Conservation (phyloP, 1,140 invertebrate species). For the Tetramorium alpestre region DNA sequence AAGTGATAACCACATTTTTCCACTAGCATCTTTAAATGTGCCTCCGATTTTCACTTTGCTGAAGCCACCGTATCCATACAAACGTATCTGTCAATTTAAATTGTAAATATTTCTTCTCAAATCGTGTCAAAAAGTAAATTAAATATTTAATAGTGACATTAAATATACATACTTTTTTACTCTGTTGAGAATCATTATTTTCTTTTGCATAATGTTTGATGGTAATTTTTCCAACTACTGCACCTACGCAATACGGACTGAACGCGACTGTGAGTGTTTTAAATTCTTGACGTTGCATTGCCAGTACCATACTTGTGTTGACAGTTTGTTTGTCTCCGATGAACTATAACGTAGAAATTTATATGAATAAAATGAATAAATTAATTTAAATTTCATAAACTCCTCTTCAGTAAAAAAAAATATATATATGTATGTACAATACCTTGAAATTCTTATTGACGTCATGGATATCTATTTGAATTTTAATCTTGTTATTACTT, state of each 20-base stretch:
- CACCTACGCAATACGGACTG: slow-evolving; percentile 81
- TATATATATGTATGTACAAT: slow-evolving; percentile 44
- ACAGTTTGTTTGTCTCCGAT: slow-evolving; percentile 78
- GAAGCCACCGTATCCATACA: slow-evolving; percentile 86
- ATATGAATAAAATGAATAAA: neutral
- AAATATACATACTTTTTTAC: slow-evolving; percentile 77
- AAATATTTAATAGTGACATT: neutral
- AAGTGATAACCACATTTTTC: slow-evolving; percentile 85
- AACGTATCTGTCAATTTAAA: slow-evolving; percentile 75
- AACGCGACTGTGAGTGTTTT: slow-evolving; percentile 84
- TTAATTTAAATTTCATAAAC: neutral
- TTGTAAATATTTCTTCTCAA: neutral
- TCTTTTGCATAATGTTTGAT: slow-evolving; percentile 83
- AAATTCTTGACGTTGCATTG: slow-evolving; percentile 84
- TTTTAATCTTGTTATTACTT: slow-evolving; percentile 84
- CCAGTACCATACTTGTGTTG: slow-evolving; percentile 74
- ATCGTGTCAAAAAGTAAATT: slow-evolving; percentile 2
- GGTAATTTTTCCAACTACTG: slow-evolving; percentile 83
- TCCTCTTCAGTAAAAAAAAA: neutral
- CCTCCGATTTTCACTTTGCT: slow-evolving; percentile 83
- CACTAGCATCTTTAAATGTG: slow-evolving; percentile 84
- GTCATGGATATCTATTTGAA: slow-evolving; percentile 82
- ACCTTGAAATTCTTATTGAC: slow-evolving; percentile 81
- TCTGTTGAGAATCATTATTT: slow-evolving; percentile 76
- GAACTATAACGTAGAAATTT: slow-evolving; percentile 75